Base-by-base conservation (phyloP, 2,888 invertebrate species). In the Diarsia mendica region DNA sequence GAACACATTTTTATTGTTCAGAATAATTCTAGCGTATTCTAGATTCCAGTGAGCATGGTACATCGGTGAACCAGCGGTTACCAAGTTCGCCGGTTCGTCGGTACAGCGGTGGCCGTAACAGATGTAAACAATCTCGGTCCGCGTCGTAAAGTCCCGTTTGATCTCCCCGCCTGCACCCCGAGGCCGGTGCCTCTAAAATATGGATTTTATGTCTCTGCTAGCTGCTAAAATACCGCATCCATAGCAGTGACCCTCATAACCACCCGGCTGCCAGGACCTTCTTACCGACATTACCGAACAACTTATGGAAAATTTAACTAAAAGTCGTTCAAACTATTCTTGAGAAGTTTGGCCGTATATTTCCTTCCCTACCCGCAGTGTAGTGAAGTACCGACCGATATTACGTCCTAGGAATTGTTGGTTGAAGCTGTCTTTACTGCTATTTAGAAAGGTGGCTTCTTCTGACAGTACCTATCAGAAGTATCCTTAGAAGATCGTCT, bases 51-150 rank as follows among this genome's bases (percentile, higher is more conserved):
- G 15, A 44, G 73, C 55, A 68, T 64, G 66, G 75, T 83, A 84
- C 85, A 83, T 88, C 84, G 88, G 92, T 92, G 89, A 89, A 86
- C 88, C 94, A 92, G 95, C 91, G 95, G 95, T 95, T 94, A 95
- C 93, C 94, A 95, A 96, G 94, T 95, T 95, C 92, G 92, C 79
- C 81, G 61, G 76, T 55, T 80, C 55, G 63, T 91, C 90, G 91
- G 92, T 90, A 91, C 92, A 93, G 94, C 94, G 90, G 91, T 94
- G 93, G 93, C 90, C 91, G 95, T 93, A 94, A 91, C 96, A 96
- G 96, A 96, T 96, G 96, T 96, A 96, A 96, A 96, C 96, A 96
- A 95, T 96, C 95, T 94, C 94, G 93, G 93, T 91, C 91, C 93
- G 91, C 91, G 94, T 95, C 96, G 94, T 96, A 96, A 96, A 96